These are phyloP conservation scores for Sialia sialis DNA, from an alignment of 2,113 vertebrate species.

Conservation along the genomic window DNA sequence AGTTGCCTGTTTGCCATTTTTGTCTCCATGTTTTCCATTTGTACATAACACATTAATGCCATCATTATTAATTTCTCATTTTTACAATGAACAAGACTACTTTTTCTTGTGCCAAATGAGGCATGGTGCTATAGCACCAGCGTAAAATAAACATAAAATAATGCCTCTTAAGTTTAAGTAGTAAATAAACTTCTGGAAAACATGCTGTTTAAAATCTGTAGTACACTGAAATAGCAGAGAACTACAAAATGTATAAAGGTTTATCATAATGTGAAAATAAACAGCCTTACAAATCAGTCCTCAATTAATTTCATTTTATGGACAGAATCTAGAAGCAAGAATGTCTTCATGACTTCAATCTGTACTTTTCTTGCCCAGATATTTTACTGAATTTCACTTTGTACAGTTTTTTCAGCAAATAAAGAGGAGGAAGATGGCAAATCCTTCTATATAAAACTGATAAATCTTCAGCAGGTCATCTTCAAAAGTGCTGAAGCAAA, in stretches of 20 bases:
- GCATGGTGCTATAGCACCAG: neutral
- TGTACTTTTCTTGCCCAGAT: neutral
- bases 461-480: slow-evolving; percentile 38
- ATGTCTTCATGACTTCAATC: neutral
- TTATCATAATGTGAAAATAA: neutral
- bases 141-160: neutral
- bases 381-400: neutral
- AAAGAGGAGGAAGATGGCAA: neutral
- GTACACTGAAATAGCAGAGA: neutral
- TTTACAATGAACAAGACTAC: neutral
- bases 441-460: slow-evolving; percentile 22
- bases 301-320: neutral
- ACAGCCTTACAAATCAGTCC: neutral
- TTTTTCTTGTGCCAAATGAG: neutral
- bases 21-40: neutral
- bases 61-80: neutral
- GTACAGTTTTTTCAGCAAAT: neutral
- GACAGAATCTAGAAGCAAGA: neutral
- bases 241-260: neutral
- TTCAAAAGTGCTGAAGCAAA: slow-evolving; percentile 2
- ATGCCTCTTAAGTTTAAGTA: neutral
- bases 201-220: neutral
- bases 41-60: neutral
- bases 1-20: neutral
- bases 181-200: neutral